Conservation (phyloP, 2,888 invertebrate species). For the Rotaria socialis region DNA sequence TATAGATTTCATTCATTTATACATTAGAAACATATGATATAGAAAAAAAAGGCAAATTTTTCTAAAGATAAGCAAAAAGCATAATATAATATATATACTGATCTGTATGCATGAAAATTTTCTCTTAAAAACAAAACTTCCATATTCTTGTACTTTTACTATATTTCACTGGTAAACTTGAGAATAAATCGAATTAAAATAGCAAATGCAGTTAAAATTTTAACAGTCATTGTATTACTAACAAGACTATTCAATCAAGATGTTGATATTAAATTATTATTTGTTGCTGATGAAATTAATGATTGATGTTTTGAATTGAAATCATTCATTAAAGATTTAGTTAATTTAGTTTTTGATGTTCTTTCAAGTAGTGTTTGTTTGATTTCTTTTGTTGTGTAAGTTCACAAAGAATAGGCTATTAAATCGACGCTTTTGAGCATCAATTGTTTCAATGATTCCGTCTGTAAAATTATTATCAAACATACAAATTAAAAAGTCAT, state of each 20-base stretch:
- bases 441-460: constrained; percentile 47
- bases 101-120: neutral
- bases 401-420: constrained; percentile 83
- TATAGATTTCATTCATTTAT: too few species aligned
- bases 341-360: neutral
- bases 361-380: neutral
- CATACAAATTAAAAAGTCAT: constrained; percentile 93
- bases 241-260: constrained; percentile 34
- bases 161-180: neutral
- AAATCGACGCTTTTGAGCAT: constrained; percentile 63
- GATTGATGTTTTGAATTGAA: too few species aligned
- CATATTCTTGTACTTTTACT: neutral
- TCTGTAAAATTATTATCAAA: constrained; percentile 59
- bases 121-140: too few species aligned
- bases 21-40: too few species aligned
- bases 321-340: neutral
- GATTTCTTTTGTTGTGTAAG: constrained; percentile 73
- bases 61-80: neutral
- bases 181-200: constrained; percentile 42
- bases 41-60: too few species aligned
- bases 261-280: neutral
- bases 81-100: neutral
- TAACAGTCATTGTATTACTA: constrained; percentile 36
- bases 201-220: constrained; percentile 28
- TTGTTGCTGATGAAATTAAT: neutral